These are phyloP conservation scores for Takifugu ocellatus DNA, from an alignment of 2,797 vertebrate genomes.

Conservation along the genomic window DNA sequence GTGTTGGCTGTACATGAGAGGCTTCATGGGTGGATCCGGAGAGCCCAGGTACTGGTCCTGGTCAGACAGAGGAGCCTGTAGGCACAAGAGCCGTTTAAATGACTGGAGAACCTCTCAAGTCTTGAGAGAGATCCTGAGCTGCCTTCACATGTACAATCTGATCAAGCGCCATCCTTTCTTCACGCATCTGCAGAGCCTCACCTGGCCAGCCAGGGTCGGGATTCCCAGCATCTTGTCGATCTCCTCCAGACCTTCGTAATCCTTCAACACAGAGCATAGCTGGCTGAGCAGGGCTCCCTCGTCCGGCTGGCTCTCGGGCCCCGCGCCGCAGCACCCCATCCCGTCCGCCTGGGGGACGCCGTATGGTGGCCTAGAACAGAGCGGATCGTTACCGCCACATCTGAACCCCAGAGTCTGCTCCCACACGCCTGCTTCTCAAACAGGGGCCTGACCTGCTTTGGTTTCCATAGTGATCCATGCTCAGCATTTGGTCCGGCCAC, in stretches of 20 bases:
- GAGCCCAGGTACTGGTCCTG: slow-evolving; percentile 83
- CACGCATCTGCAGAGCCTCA: slow-evolving; percentile 37
- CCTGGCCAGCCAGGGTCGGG: slow-evolving; percentile 92
- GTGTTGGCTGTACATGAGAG: slow-evolving; percentile 82
- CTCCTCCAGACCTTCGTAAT: slow-evolving; percentile 95
- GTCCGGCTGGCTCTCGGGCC: slow-evolving; percentile 83
- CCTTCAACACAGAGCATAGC: slow-evolving; percentile 89
- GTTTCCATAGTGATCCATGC: slow-evolving; percentile 87
- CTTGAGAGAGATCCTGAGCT: no score
- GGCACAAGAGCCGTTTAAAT: not conserved
- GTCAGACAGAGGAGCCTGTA: slow-evolving; percentile 82
- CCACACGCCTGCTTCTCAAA: not conserved
- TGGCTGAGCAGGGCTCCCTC: slow-evolving; percentile 93
- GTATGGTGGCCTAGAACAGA: slow-evolving; percentile 78
- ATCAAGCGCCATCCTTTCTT: no score
- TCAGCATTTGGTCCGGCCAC: slow-evolving; percentile 91
- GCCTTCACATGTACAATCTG: no score
- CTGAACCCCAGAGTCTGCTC: not conserved
- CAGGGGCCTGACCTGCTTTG: slow-evolving; percentile 81
- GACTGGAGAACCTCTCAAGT: no score
- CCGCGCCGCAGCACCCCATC: slow-evolving; percentile 79
- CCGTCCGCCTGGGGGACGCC: slow-evolving; percentile 83
- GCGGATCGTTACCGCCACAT: no score
- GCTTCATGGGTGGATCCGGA: slow-evolving; percentile 84
- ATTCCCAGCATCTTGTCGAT: slow-evolving; percentile 95